Percentiles rank a stretch among this genome's conserved stretches.
These are phyloP conservation scores for Hyposoter dolosus DNA, from an alignment of 2,888 invertebrate species.

Conservation along the genomic window DNA sequence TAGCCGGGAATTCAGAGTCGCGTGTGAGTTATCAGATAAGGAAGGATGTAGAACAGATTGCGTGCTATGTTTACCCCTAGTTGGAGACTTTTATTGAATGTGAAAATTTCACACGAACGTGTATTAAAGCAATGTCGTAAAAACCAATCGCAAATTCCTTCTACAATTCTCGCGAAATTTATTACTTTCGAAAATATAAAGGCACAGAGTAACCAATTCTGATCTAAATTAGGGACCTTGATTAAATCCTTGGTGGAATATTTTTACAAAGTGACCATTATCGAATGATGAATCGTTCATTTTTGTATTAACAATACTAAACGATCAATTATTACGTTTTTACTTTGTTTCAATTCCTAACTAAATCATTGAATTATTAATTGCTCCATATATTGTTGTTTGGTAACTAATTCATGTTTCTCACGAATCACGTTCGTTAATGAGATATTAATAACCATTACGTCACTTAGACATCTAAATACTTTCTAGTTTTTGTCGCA, in stretches of 20 bases:
- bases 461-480: too few relatives aligned
- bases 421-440: too few relatives aligned
- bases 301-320: too few relatives aligned
- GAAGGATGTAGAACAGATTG: constrained; percentile 31
- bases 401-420: too few relatives aligned
- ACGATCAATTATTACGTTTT: too few relatives aligned
- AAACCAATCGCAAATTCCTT: not conserved
- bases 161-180: not conserved
- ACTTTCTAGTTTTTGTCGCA: too few relatives aligned
- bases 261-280: too few relatives aligned
- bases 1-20: constrained; percentile 32
- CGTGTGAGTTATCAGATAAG: constrained; percentile 57
- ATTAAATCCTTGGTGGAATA: not conserved
- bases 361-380: too few relatives aligned
- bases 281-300: too few relatives aligned
- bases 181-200: not conserved
- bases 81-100: constrained; percentile 11
- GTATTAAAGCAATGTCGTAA: constrained; percentile 31
- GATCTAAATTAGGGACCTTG: not conserved
- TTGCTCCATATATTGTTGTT: too few relatives aligned
- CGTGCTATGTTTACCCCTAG: constrained; percentile 37
- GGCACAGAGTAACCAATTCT: not conserved
- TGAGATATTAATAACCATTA: too few relatives aligned
- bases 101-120: constrained; percentile 6
- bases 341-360: too few relatives aligned